A percentile compares a stretch with the other conserved stretches of the same genome.
phyloP scores from a whole-genome alignment of 2,797 vertebrate genomes.

The Paguma larvata region DNA sequence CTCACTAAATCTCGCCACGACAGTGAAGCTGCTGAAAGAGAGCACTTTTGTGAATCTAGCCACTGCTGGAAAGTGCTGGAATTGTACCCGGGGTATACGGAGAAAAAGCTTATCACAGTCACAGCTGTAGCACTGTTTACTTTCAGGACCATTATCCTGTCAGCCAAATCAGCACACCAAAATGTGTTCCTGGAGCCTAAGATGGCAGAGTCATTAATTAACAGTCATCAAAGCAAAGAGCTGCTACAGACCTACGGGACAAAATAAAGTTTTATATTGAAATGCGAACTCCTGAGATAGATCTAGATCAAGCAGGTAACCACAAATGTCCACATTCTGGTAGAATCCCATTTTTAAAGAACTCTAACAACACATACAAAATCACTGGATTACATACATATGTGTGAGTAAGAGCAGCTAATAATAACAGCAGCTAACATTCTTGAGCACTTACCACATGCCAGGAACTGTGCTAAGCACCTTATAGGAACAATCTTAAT shows the following conservation, averaged over 20 bases:
- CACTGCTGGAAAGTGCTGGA: neutral
- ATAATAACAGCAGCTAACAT: neutral
- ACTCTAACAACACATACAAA: slow-evolving; percentile 44
- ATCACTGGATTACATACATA: neutral
- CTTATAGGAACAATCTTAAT: neutral
- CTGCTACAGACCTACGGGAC: neutral
- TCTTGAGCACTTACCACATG: slow-evolving; percentile 20
- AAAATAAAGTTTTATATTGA: neutral
- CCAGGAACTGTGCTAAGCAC: slow-evolving; percentile 65
- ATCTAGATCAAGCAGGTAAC: neutral
- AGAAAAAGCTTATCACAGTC: neutral
- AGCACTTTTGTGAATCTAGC: slow-evolving; percentile 7
- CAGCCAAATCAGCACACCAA: slow-evolving; percentile 25
- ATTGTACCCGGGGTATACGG: neutral
- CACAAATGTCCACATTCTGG: slow-evolving; percentile 11
- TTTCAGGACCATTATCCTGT: neutral
- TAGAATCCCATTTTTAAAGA: slow-evolving; percentile 72
- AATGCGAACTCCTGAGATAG: neutral
- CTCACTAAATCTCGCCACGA: slow-evolving; percentile 3
- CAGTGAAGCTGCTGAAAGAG: neutral
- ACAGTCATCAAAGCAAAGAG: slow-evolving; percentile 11
- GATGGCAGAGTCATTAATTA: neutral
- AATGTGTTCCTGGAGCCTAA: neutral
- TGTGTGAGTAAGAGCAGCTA: neutral
- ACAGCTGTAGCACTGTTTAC: slow-evolving; percentile 40